Evolutionary conservation across 2,888 invertebrate genomes (phyloP).

Genomic region (Sericinus montela): DNA sequence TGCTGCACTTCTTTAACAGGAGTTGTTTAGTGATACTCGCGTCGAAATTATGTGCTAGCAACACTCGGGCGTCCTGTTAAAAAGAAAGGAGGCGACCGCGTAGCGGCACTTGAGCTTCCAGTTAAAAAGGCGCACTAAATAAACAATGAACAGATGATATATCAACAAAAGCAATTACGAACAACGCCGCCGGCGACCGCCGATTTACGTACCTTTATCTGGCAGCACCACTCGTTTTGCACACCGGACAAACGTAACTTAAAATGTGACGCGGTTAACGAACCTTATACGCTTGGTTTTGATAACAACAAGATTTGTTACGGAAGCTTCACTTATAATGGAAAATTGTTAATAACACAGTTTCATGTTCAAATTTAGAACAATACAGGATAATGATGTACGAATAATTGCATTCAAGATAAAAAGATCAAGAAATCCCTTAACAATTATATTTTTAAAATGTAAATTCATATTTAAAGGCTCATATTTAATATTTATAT

Average conservation of each 20-base stretch:
- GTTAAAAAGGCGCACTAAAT: constrained; percentile 59
- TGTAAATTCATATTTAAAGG: no score
- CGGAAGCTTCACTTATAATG: no score
- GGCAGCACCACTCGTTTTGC: constrained; percentile 45
- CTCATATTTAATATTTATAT: no score
- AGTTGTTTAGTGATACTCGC: no score
- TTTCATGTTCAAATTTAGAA: no score
- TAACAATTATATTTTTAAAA: no score
- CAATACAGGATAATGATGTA: no score
- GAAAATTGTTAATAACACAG: no score
- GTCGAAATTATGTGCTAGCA: background rate
- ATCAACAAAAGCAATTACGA: constrained; percentile 66
- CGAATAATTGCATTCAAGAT: no score
- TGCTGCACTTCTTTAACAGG: no score
- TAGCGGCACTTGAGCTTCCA: constrained; percentile 43
- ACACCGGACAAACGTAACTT: constrained; percentile 43
- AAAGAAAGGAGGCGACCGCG: constrained; percentile 27
- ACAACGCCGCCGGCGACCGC: constrained; percentile 49
- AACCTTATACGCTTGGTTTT: constrained; percentile 29
- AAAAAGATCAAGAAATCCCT: no score
- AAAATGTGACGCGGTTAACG: constrained; percentile 45
- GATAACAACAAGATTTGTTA: constrained; percentile 17
- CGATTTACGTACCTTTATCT: constrained; percentile 47
- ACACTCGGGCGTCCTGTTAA: constrained; percentile 17
- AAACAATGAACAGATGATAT: constrained; percentile 65